Evolutionary conservation across 2,113 vertebrate genomes (phyloP), one percentile per base, ranked within the genome.

Genomic region (Sturnira hondurensis): DNA sequence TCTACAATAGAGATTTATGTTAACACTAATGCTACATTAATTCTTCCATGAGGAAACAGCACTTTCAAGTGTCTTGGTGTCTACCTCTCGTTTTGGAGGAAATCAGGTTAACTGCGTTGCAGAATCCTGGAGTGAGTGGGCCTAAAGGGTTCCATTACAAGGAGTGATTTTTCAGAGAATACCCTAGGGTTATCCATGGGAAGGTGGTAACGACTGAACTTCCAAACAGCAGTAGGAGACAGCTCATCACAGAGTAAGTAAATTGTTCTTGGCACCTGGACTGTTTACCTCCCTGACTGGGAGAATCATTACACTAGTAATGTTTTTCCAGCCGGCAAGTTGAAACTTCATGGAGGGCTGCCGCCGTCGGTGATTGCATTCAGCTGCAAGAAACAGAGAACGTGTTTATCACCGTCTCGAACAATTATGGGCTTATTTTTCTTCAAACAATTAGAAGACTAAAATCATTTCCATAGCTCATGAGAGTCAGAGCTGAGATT

Each of bases 201-300:
- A 96, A 93, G 63, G 65, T 76, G 73, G 61, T 86, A 96, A 94
- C 63, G 67, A 78, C 65, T 78, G 67, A 94, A 82, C 54, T 94
- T 87, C 54, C 76, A 96, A 74, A 94, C 73, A 82, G 82, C 65
- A 0, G 91, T 97, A 68, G 93, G 97, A 96, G 89, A 91, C 15
- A 88, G 94, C 77, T 68, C 94, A 95, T 91, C 61, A 33, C 61
- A 95, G 92, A 73, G 45, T 20, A 95, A 78, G 93, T 47, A 96
- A 96, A 96, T 96, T 80, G 84, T 93, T 96, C 73, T 93, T 97
- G 96, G 94, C 96, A 94, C 93, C 96, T 97, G 86, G 65, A 58
- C 71, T 96, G 86, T 95, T 97, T 96, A 94, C 77, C 91, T 93
- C 73, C 89, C 97, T 78, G 86, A 88, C 95, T 95, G 96, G 94